phyloP scores from a whole-genome alignment of 1,140 invertebrate species.

The Globodera rostochiensis region DNA sequence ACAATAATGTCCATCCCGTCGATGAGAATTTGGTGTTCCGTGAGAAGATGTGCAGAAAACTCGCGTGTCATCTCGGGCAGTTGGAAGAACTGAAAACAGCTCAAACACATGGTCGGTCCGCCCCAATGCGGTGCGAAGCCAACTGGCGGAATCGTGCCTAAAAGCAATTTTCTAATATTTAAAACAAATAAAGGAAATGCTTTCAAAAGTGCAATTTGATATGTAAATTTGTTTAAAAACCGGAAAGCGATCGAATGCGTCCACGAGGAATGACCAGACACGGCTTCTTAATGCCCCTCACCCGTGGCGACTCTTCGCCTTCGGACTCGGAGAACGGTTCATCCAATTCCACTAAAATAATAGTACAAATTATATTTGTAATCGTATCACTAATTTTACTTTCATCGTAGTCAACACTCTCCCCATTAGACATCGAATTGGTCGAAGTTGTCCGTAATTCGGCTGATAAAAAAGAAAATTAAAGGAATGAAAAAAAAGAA shows the following conservation, averaged over 20 bases:
- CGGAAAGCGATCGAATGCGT: constrained; percentile 62
- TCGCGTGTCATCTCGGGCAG: constrained; percentile 58
- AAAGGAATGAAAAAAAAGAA: not conserved
- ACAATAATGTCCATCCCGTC: constrained; percentile 64
- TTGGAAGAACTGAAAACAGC: constrained; percentile 63
- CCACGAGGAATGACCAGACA: constrained; percentile 59
- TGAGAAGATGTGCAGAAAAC: constrained; percentile 51
- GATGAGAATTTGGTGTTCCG: constrained; percentile 57
- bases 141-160: constrained; percentile 62
- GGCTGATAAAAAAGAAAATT: constrained; percentile 40
- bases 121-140: constrained; percentile 65
- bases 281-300: constrained; percentile 53
- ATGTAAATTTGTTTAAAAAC: constrained; percentile 19
- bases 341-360: constrained; percentile 53
- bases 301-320: constrained; percentile 45
- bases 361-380: not conserved
- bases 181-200: not conserved
- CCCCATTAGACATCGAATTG: constrained; percentile 60
- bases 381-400: constrained; percentile 29
- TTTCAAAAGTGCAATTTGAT: not conserved
- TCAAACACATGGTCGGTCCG: constrained; percentile 64
- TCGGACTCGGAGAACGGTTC: constrained; percentile 65
- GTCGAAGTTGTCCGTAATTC: constrained; percentile 34
- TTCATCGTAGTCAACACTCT: constrained; percentile 59
- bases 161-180: constrained; percentile 11